These are phyloP conservation scores for Gopherus evgoodei DNA, from an alignment of 2,113 vertebrate genomes.

Conservation along the genomic window DNA sequence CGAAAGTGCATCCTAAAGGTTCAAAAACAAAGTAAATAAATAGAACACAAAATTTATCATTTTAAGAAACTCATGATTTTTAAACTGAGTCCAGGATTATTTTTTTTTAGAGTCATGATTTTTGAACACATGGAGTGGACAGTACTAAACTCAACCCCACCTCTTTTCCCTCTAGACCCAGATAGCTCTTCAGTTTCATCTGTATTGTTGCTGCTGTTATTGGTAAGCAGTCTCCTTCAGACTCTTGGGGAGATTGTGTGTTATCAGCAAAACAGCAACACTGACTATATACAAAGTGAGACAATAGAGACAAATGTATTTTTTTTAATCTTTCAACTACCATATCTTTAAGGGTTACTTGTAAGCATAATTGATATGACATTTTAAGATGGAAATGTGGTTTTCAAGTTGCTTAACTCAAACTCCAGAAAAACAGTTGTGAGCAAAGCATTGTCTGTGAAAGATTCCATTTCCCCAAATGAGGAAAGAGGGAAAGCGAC, in stretches of 20 bases:
- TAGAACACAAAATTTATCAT: neutral
- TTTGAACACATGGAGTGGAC: neutral
- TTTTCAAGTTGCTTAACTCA: neutral
- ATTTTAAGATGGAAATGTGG: neutral
- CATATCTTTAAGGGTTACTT: neutral
- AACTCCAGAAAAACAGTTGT: neutral
- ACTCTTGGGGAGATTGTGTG: rapidly evolving
- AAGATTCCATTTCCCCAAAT: neutral
- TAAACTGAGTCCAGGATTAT: neutral
- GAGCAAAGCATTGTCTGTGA: neutral
- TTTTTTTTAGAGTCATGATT: neutral
- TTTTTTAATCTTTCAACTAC: neutral
- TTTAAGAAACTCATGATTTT: neutral
- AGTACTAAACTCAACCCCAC: neutral
- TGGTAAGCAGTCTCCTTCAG: neutral
- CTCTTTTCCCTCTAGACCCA: neutral
- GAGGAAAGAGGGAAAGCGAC: no score
- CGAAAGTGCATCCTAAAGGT: neutral
- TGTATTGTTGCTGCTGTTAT: neutral
- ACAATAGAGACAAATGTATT: neutral
- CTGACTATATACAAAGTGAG: neutral
- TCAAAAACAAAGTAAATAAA: neutral
- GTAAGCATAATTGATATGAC: neutral
- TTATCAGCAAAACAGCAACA: neutral
- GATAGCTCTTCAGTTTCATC: neutral